Base-by-base conservation (phyloP, 2,797 vertebrate genomes). In the Hybognathus amarus region DNA sequence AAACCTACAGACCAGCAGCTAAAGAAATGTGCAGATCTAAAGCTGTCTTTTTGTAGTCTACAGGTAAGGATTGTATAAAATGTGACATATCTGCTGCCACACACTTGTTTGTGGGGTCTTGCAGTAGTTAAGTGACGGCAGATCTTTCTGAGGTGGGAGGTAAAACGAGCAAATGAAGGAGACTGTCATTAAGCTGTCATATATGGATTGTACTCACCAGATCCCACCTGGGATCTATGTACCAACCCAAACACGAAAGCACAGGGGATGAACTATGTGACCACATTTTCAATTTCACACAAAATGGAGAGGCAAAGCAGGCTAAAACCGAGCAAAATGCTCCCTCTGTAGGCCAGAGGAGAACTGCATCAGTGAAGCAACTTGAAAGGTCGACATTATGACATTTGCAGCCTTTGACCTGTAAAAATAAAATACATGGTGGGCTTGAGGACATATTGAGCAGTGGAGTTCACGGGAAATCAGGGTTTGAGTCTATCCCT, bases 321-420 rank as follows among this genome's bases (percentile, higher is more conserved):
- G 4, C 36, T 76, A 77, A 47, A 83, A 83, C 67, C 86, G 85
- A 90, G 92, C 68, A 86, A 91, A 93, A 91, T 92, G 91, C 92
- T 87, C 94, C 94, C 92, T 91, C 94, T 94, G 89, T 91, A 93
- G 94, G 92, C 84, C 56, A 79, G 18, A 47, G 42, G 17, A 30
- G 47, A 45, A 9, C 36, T 45, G 64, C 30, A 76, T n/a, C 36
- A 80, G 47, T 8, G 18, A 82, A 47, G 18, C 20, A 42, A 56
- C n/a, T 56, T 3, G 17, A 45, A 47, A 67, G 71, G 47, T 67
- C 11, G 4, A 59, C 24, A 64, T 17, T 30, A 11, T 52, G 54
- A 81, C 40, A 47, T 64, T n/a, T 52, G 9, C 27, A 63, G 54
- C 36, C 74, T 77, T 27, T 77, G 54, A 74, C 30, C 45, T 54